These are phyloP conservation scores for Bufotes viridis DNA, from an alignment of 2,797 vertebrate species.

Conservation along the genomic window DNA sequence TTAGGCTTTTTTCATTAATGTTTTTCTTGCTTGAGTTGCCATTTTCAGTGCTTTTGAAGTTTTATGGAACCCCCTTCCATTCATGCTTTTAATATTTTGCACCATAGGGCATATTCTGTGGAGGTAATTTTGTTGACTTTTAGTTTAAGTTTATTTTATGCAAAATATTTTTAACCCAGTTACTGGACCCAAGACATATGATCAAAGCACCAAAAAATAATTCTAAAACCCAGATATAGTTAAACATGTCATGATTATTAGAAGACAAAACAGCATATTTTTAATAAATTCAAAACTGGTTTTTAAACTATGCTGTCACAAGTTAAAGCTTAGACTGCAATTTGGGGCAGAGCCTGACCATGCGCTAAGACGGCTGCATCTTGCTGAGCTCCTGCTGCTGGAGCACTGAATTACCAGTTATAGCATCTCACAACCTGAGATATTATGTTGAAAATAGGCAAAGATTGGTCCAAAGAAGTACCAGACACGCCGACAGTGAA, in stretches of 20 bases:
- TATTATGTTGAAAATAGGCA: no score
- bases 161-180: not conserved
- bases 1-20: constrained; percentile 41
- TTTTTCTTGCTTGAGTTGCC: constrained; percentile 26
- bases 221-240: not conserved
- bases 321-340: not conserved
- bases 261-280: not conserved
- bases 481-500: no score
- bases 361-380: no score
- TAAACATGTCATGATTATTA: not conserved
- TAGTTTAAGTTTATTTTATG: not conserved
- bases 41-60: constrained; percentile 48
- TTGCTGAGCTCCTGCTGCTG: no score
- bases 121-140: not conserved
- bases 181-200: not conserved
- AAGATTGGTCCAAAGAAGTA: no score
- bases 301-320: not conserved
- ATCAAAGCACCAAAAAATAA: not conserved
- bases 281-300: not conserved
- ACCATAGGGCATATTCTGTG: not conserved
- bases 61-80: constrained; percentile 13
- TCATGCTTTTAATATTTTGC: not conserved
- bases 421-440: no score
- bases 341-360: no score
- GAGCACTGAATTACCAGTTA: no score